Evolutionary conservation across 2,113 vertebrate species (phyloP).

Genomic region (Pelobates fuscus): DNA sequence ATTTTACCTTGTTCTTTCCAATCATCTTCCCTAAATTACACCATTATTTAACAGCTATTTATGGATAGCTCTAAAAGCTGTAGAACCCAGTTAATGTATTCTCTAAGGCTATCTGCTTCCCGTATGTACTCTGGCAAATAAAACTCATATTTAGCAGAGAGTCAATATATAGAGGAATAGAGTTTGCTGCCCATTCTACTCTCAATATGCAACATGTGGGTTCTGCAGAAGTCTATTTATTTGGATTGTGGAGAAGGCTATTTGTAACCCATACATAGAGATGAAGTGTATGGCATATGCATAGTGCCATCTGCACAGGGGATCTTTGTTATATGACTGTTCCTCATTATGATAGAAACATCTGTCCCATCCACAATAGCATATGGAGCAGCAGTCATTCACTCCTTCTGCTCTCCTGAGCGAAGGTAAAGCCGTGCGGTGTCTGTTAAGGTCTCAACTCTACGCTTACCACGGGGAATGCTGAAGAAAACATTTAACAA

Average conservation of each 20-base stretch:
- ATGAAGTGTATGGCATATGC: conserved; percentile 40
- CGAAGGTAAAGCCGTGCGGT: conserved; percentile 31
- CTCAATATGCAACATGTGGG: not conserved
- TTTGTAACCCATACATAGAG: conserved; percentile 37
- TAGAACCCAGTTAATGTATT: not conserved
- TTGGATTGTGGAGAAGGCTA: conserved; percentile 14
- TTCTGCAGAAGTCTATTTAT: conserved; percentile 25
- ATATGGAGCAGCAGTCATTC: conserved; percentile 36
- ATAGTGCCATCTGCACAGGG: conserved; percentile 43
- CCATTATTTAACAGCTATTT: too few relatives aligned
- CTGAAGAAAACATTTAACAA: not conserved
- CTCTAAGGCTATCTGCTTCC: not conserved
- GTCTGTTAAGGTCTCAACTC: conserved; percentile 42
- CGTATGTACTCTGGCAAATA: too few relatives aligned
- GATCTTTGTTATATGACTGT: conserved; percentile 39
- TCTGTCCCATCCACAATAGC: conserved; percentile 37
- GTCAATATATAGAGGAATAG: not conserved
- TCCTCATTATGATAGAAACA: conserved; percentile 30
- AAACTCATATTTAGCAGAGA: too few relatives aligned
- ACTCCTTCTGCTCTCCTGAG: conserved; percentile 33
- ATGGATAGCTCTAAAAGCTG: too few relatives aligned
- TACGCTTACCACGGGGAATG: not conserved
- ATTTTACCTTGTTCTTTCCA: too few relatives aligned
- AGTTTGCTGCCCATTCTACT: not conserved
- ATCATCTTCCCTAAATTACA: too few relatives aligned